Evolutionary conservation across 2,888 invertebrate species (phyloP), one percentile per base, ranked within the genome.

Genomic region (Lobophora halterata): DNA sequence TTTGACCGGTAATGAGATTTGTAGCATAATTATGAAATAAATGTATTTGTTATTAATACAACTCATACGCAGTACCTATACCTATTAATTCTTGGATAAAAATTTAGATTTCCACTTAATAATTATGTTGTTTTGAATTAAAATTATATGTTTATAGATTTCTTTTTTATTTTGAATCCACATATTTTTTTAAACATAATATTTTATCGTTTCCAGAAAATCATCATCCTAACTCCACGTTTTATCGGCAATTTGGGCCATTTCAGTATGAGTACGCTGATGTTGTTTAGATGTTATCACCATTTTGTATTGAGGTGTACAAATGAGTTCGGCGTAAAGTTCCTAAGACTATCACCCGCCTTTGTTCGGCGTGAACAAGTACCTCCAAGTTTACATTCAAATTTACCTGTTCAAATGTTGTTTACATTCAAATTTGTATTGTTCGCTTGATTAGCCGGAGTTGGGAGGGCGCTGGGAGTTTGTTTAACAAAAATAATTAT

Each of bases 221-320:
- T 40, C 3, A 47, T 40, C 3, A 29, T 24, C 29, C 21, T 37
- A 51, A 7, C 49, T 57, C 58, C 32, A 11, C 27, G 44, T 43
- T 39, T 51, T 60, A 73, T 76, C 60, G 73, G 61, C 58, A 69
- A 74, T 79, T 71, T 55, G 72, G 76, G 63, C 77, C 71, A 30
- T 77, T 79, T 78, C 76, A 79, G 77, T 80, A 78, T 72, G 67
- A 74, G 66, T 71, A 72, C 62, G 56, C 64, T 67, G 71, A 79
- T 71, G 79, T 65, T 71, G 65, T 79, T 79, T 65, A 80, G 80
- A 82, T 82, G 39, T 29, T 71, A 81, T 80, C 81, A 12, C 20
- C 41, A 46, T 61, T 65, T 72, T 79, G 79, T 78, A 80, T 75
- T 80, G 81, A 82, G 79, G 78, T 79, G 75, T 65, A 81, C 74